Conservation (phyloP, 92 coral and sea anemone species). For the Meandrina meandrites region DNA sequence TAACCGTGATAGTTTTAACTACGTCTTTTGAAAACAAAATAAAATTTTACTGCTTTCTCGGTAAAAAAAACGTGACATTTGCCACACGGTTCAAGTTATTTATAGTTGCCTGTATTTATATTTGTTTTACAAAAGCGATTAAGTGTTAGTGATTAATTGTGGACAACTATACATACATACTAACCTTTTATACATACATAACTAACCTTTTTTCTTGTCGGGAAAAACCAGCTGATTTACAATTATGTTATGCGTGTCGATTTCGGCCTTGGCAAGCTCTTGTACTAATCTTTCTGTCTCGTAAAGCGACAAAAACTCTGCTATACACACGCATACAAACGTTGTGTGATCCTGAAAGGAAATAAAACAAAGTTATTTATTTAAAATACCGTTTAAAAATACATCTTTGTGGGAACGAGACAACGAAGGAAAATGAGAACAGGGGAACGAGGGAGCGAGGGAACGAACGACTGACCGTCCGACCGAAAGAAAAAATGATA, state of each 20-base stretch:
- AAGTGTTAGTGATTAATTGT: too few relatives aligned
- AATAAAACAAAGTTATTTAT: neutral
- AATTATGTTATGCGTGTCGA: constrained; percentile 96
- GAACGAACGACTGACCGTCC: too few relatives aligned
- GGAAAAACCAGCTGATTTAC: constrained; percentile 94
- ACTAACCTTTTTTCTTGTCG: constrained; percentile 46
- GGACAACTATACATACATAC: too few relatives aligned
- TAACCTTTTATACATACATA: neutral
- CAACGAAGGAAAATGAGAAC: neutral
- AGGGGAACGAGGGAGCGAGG: too few relatives aligned
- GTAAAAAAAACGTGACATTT: too few relatives aligned
- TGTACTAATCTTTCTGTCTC: constrained; percentile 97
- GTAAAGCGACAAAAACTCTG: constrained; percentile 91
- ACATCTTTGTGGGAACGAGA: neutral
- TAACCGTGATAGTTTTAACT: too few relatives aligned
- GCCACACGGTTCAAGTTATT: too few relatives aligned
- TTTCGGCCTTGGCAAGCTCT: constrained; percentile 89
- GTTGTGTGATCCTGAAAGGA: constrained; percentile 91
- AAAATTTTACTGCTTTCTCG: too few relatives aligned
- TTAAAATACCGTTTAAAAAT: neutral
- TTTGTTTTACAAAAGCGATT: too few relatives aligned
- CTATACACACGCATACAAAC: constrained; percentile 96
- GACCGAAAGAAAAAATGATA: too few relatives aligned
- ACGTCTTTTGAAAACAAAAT: too few relatives aligned
- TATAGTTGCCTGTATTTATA: too few relatives aligned